Percentiles rank a stretch among this genome's conserved stretches.
Evolutionary conservation across 2,888 invertebrate species (phyloP).

Genomic region (Drosophila dives): DNA sequence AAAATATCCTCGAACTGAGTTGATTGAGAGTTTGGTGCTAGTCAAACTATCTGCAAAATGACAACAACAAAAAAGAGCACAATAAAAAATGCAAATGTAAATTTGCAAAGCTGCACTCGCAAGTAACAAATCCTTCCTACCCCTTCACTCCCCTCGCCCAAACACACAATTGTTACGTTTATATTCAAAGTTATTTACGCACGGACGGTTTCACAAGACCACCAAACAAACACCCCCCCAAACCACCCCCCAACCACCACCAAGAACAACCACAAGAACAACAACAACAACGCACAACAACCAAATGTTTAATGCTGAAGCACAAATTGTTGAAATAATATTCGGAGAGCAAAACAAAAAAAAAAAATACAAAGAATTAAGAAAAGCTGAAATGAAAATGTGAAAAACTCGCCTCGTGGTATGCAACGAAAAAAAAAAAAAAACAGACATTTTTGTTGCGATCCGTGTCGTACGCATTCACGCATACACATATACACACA

Average conservation of each 20-base stretch:
- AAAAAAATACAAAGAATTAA: conserved; percentile 38
- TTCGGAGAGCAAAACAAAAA: conserved; percentile 40
- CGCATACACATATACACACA: conserved; percentile 16
- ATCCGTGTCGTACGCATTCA: conserved; percentile 22
- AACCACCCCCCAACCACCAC: conserved; percentile 43
- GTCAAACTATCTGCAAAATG: conserved; percentile 81
- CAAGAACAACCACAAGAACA: conserved; percentile 42
- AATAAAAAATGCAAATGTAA: conserved; percentile 37
- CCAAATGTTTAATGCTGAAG: conserved; percentile 73
- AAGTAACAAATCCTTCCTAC: conserved; percentile 33
- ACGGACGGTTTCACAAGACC: conserved; percentile 76
- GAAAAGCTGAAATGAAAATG: conserved; percentile 26
- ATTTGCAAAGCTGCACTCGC: conserved; percentile 57
- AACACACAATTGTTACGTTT: conserved; percentile 52
- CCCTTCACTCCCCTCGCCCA: not conserved
- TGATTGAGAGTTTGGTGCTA: conserved; percentile 84
- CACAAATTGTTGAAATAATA: conserved; percentile 66
- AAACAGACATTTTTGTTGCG: conserved; percentile 34
- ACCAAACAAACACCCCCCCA: conserved; percentile 42
- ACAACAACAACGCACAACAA: conserved; percentile 46
- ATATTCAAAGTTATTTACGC: conserved; percentile 68
- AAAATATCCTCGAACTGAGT: conserved; percentile 55
- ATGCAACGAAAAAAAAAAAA: conserved; percentile 38
- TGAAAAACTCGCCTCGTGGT: conserved; percentile 34
- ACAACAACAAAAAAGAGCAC: conserved; percentile 37